phyloP scores from a whole-genome alignment of 2,797 vertebrate genomes.

The Lagodon rhomboides region DNA sequence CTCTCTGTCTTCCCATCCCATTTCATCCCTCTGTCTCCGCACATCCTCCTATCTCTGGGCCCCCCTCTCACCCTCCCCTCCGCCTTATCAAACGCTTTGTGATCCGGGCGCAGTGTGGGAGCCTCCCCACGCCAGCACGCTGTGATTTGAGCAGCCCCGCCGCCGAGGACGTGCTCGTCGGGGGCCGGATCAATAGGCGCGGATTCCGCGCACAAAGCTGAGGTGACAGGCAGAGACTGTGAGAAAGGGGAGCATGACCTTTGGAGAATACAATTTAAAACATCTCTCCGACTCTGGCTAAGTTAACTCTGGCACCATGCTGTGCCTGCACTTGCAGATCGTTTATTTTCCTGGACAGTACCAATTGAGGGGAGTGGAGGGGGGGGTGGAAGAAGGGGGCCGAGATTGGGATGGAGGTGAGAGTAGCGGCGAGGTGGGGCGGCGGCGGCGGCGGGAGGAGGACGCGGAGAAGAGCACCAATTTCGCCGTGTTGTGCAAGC shows the following conservation, averaged over 20 bases:
- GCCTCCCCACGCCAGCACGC: conserved; percentile 66
- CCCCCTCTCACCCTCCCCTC: conserved; percentile 59
- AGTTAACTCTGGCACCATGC: conserved; percentile 84
- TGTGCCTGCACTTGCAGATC: conserved; percentile 79
- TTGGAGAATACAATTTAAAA: conserved; percentile 86
- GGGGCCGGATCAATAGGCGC: conserved; percentile 82
- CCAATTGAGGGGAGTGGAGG: conserved; percentile 74
- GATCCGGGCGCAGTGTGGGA: conserved; percentile 71
- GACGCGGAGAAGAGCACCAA: conserved; percentile 72
- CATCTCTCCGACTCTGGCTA: conserved; percentile 76
- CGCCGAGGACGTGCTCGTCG: conserved; percentile 72
- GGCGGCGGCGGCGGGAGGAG: conserved; percentile 46
- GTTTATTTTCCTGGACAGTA: conserved; percentile 87
- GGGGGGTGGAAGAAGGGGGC: conserved; percentile 41
- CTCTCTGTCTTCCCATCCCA: conserved; percentile 57
- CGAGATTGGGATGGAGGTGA: conserved; percentile 68
- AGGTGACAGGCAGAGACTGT: conserved; percentile 82
- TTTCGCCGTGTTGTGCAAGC: conserved; percentile 72
- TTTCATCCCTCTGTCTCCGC: conserved; percentile 52
- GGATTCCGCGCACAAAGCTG: conserved; percentile 83
- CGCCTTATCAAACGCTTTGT: conserved; percentile 74
- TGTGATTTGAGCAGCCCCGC: conserved; percentile 77
- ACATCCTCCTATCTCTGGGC: conserved; percentile 55
- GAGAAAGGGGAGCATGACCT: conserved; percentile 86
- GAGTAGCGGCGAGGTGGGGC: conserved; percentile 38